Conservation (phyloP, 1,140 invertebrate genomes). For the Coelopa frigida region DNA sequence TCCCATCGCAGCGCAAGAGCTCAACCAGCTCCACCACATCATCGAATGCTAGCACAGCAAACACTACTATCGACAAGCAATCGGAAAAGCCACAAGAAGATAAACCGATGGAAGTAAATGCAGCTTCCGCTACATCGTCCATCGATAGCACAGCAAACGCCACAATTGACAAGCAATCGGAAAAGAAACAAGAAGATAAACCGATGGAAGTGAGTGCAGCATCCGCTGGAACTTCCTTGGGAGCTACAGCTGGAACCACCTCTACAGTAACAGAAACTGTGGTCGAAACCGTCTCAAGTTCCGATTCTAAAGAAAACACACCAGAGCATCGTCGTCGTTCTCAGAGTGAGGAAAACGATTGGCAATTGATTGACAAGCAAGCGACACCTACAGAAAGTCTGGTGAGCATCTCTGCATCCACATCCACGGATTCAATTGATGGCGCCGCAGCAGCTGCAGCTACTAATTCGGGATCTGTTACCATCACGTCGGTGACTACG, state of each 20-base stretch:
- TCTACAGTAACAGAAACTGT: neutral
- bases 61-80: neutral
- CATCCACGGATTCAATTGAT: slow-evolving; percentile 2
- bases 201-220: no score
- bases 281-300: slow-evolving; percentile 6
- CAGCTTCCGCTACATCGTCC: neutral
- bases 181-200: no score
- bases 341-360: slow-evolving; percentile 30
- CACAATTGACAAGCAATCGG: neutral
- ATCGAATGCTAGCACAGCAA: neutral
- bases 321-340: slow-evolving; percentile 9
- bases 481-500: no score
- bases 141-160: no score
- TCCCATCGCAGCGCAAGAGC: neutral
- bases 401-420: slow-evolving; percentile 1
- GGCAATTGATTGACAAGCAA: slow-evolving; percentile 27
- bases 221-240: no score
- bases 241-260: neutral
- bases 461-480: no score
- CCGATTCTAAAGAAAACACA: neutral
- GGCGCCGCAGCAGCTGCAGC: neutral
- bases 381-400: slow-evolving; percentile 2
- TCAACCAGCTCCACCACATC: neutral
- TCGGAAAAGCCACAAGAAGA: neutral
- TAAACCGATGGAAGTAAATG: neutral